phyloP scores from a whole-genome alignment of 2,113 vertebrate genomes.

The Dicrurus megarhynchus region DNA sequence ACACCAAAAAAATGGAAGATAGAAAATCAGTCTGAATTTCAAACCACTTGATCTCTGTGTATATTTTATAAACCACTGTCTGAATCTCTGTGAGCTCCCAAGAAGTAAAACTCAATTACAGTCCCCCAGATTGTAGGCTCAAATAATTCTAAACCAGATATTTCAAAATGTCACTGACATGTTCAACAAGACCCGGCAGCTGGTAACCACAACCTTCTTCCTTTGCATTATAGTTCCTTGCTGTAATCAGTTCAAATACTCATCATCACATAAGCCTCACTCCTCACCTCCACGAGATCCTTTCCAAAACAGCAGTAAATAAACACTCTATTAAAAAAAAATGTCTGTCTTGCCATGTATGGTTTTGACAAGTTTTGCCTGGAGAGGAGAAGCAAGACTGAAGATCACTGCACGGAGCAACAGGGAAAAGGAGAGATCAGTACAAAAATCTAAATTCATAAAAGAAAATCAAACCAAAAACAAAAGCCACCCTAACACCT shows the following conservation, averaged over 20 bases:
- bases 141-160: constrained; percentile 48
- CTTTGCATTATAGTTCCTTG: background rate
- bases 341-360: fast-evolving
- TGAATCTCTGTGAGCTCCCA: background rate
- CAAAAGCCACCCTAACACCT: background rate
- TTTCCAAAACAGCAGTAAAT: background rate
- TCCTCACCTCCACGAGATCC: background rate
- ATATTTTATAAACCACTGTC: constrained; percentile 37
- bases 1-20: background rate
- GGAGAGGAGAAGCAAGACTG: background rate
- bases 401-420: background rate
- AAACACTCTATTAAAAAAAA: background rate
- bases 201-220: background rate
- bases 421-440: background rate
- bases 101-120: constrained; percentile 48
- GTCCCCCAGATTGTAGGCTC: background rate
- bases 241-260: background rate
- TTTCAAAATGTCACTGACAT: constrained; percentile 14
- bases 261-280: background rate
- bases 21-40: constrained; percentile 58
- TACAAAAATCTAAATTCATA: background rate
- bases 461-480: background rate
- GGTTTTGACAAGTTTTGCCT: background rate
- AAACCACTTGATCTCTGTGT: constrained; percentile 49
- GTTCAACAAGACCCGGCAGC: constrained; percentile 2